Evolutionary conservation across 2,113 vertebrate species (phyloP), one percentile per base, ranked within the genome.

Genomic region (Galbula dea): DNA sequence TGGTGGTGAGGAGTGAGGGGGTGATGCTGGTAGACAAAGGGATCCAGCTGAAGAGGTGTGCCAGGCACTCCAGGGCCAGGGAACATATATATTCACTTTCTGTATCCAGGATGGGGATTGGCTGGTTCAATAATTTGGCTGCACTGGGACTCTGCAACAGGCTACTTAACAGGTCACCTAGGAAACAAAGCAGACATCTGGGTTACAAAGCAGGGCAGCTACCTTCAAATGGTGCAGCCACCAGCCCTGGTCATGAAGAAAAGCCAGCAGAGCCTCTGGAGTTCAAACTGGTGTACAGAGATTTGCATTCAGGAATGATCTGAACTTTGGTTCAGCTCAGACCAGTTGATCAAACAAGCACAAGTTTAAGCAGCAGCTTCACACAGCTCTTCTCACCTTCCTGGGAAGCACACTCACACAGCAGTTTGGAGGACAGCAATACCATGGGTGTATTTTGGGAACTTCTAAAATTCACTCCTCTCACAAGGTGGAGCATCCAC

Each of bases 11-110:
- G 91, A 99, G 98, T 29, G 99, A 98, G 0, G 99, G 99, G 59
- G 99, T 99, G 98, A 99, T 99, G 95, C 98, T 99, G 18, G 98
- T 98, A 66, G 99, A 99, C 66, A 99, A 95, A 20, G 99, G 99
- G 97, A 99, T 99, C 99, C 99, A 99, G 98, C 99, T 99, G 97
- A 99, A 99, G 90, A 99, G 98, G 96, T 99, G 99, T 45, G 99
- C 99, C 96, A 99, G 97, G 97, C 99, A 99, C 96, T 99, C 99
- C 97, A 99, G 96, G 5, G 98, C 98, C 88, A 99, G 97, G 82
- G 98, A 98, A 96, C 99, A 99, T 58, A 99, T 86, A 90, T 98
- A 98, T 74, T 99, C 98, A n/a, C 98, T 99, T 63, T 99, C 99
- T 3, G 95, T 96, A 78, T 99, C 99, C n/a, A 99, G 97, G 59